Percentiles rank a stretch among this genome's conserved stretches.
phyloP scores from a whole-genome alignment of 1,140 invertebrate genomes.

The Homalodisca vitripennis region DNA sequence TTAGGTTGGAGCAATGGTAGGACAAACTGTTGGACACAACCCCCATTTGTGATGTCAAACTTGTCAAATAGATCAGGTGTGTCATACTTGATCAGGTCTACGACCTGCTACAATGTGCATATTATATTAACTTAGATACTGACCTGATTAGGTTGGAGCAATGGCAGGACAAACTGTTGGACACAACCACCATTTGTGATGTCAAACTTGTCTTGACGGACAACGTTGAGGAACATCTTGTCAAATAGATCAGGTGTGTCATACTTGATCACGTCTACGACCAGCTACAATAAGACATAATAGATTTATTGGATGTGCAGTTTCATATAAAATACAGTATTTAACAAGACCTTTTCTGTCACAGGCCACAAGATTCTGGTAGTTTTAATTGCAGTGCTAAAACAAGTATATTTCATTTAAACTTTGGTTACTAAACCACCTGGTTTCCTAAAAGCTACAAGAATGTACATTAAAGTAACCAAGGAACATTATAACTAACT shows the following conservation, averaged over 20 bases:
- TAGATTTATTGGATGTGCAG: too few relatives aligned
- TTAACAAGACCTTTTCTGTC: too few relatives aligned
- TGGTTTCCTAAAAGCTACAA: too few relatives aligned
- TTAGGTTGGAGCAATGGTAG: slow-evolving; percentile 44
- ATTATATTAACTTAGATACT: slow-evolving; percentile 8
- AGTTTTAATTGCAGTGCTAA: too few relatives aligned
- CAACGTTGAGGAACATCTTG: slow-evolving; percentile 45
- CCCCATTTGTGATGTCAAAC: slow-evolving; percentile 38
- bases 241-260: slow-evolving; percentile 48
- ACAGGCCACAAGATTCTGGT: too few relatives aligned
- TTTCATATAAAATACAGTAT: too few relatives aligned
- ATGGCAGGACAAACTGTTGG: slow-evolving; percentile 44
- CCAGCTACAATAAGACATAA: slow-evolving; percentile 40
- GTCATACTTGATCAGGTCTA: slow-evolving; percentile 48
- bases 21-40: slow-evolving; percentile 42
- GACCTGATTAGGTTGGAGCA: slow-evolving; percentile 42
- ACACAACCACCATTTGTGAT: slow-evolving; percentile 38
- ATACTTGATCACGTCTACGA: slow-evolving; percentile 47
- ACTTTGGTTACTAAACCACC: too few relatives aligned
- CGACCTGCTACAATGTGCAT: slow-evolving; percentile 43
- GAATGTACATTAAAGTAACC: too few relatives aligned
- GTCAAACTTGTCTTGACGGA: slow-evolving; percentile 42
- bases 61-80: slow-evolving; percentile 47
- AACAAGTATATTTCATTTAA: too few relatives aligned
- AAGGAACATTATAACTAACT: too few relatives aligned